These are phyloP conservation scores for Corythoichthys intestinalis DNA, from an alignment of 2,113 vertebrate genomes.

Conservation along the genomic window DNA sequence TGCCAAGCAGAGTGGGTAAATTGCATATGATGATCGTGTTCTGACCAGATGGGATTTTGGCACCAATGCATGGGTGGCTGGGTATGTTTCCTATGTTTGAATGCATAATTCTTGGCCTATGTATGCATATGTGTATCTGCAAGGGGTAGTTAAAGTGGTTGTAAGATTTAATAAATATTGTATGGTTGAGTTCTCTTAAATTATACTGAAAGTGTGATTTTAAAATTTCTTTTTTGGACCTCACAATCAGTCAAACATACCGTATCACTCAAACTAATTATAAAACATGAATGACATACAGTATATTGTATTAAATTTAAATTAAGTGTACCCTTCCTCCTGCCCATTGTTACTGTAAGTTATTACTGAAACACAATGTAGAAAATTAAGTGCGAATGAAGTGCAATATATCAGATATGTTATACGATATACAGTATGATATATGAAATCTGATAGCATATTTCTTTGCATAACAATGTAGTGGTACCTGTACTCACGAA, in stretches of 20 bases:
- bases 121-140: slow-evolving; percentile 15
- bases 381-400: not conserved
- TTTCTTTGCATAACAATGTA: not conserved
- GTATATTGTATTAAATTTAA: not conserved
- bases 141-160: slow-evolving; percentile 26
- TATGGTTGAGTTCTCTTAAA: not conserved
- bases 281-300: not conserved
- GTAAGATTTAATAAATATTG: slow-evolving; percentile 30
- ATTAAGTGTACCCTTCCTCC: not conserved
- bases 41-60: slow-evolving; percentile 71
- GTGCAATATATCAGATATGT: not conserved
- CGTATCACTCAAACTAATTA: not conserved
- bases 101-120: not conserved
- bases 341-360: too few species aligned
- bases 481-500: too few species aligned
- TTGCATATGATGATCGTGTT: slow-evolving; percentile 73
- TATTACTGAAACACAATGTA: too few species aligned
- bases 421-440: not conserved
- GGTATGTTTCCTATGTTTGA: slow-evolving; percentile 28
- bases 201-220: not conserved
- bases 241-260: not conserved
- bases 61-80: slow-evolving; percentile 39
- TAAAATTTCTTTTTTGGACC: not conserved
- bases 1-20: slow-evolving; percentile 70
- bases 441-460: not conserved